These are phyloP conservation scores for Saimiri boliviensis DNA, from an alignment of 2,113 vertebrate genomes.

Conservation along the genomic window DNA sequence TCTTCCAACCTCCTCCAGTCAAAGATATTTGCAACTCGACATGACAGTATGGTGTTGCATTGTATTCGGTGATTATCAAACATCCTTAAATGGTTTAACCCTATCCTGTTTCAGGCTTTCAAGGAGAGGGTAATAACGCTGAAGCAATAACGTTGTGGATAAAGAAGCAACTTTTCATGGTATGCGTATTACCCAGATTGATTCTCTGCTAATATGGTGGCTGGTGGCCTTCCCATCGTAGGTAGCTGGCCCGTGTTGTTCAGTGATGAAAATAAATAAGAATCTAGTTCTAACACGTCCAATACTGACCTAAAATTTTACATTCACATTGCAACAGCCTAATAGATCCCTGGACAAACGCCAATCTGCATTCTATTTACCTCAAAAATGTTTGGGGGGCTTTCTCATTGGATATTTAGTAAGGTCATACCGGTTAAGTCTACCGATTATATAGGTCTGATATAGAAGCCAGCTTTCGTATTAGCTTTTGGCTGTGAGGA, in stretches of 20 bases:
- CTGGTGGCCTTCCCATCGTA: not conserved
- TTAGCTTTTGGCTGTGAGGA: conserved; percentile 66
- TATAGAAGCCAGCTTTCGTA: conserved; percentile 55
- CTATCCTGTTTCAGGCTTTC: not conserved
- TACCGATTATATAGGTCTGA: not conserved
- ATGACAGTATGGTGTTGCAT: conserved; percentile 12
- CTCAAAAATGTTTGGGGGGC: not conserved
- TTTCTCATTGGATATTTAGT: conserved; percentile 39
- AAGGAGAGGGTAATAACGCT: not conserved
- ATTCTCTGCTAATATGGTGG: conserved; percentile 40
- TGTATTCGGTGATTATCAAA: not conserved
- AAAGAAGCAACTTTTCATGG: conserved; percentile 32
- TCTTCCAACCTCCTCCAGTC: conserved; percentile 40
- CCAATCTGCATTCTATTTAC: conserved; percentile 35
- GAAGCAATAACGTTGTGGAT: not conserved
- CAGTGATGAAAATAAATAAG: not conserved
- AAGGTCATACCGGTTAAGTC: conserved; percentile 53
- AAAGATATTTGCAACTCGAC: conserved; percentile 31
- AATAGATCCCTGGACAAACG: conserved; percentile 51
- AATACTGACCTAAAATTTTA: conserved; percentile 41
- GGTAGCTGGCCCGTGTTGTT: not conserved
- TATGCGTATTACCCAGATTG: not conserved
- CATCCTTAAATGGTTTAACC: conserved; percentile 18
- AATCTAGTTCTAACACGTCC: not conserved
- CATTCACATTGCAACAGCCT: not conserved